These are phyloP conservation scores for Hydropotes inermis DNA, from an alignment of 2,113 vertebrate genomes.

Conservation along the genomic window DNA sequence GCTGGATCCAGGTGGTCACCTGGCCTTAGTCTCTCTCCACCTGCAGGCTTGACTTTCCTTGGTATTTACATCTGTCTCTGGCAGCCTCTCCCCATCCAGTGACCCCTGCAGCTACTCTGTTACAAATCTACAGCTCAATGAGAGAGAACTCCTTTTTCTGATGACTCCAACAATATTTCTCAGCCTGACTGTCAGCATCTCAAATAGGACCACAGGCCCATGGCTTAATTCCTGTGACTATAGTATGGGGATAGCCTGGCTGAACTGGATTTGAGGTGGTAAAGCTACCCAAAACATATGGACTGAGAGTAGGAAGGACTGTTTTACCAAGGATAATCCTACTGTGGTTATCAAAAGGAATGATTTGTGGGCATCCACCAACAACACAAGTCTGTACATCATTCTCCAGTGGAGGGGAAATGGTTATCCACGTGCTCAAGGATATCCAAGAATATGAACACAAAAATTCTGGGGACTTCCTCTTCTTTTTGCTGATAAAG, in stretches of 20 bases:
- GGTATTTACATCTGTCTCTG: not conserved
- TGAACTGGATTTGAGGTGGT: not conserved
- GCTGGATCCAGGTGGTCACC: not conserved
- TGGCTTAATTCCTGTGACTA: not conserved
- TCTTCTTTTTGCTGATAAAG: not conserved
- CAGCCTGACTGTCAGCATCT: not conserved
- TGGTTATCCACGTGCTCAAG: not conserved
- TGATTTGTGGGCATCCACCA: not conserved
- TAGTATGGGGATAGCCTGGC: not conserved
- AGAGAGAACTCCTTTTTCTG: not conserved
- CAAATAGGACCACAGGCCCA: too few relatives aligned
- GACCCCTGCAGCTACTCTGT: not conserved
- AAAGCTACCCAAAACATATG: not conserved
- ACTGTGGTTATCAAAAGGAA: fast-evolving
- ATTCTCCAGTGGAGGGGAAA: not conserved
- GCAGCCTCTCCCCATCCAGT: not conserved
- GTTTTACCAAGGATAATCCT: fast-evolving
- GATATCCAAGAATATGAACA: not conserved
- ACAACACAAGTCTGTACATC: fast-evolving
- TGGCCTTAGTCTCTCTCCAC: not conserved
- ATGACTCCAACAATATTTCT: not conserved
- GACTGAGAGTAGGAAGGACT: not conserved
- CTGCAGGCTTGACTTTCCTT: not conserved
- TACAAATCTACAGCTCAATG: too few relatives aligned
- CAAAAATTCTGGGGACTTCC: not conserved